Evolutionary conservation across 1,140 invertebrate species (phyloP).

Genomic region (Lanistes nyassanus): DNA sequence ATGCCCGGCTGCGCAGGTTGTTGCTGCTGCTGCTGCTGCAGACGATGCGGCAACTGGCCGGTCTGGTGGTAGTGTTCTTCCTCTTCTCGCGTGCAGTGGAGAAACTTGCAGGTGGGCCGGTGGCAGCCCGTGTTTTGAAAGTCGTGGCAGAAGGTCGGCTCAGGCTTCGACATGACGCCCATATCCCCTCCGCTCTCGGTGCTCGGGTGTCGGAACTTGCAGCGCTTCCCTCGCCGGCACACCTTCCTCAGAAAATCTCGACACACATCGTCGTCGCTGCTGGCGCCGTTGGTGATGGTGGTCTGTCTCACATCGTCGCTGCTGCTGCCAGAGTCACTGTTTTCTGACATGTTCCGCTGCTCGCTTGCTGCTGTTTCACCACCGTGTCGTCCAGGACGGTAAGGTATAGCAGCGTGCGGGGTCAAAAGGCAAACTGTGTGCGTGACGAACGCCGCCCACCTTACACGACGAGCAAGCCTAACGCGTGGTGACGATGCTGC

Average conservation of each 20-base stretch:
- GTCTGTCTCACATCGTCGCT: conserved; percentile 45
- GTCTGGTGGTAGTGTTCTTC: conserved; percentile 77
- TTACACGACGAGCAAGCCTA: background rate
- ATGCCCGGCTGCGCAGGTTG: conserved; percentile 49
- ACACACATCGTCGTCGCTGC: conserved; percentile 67
- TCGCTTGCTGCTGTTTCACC: background rate
- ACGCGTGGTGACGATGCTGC: too few relatives aligned
- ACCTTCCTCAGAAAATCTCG: conserved; percentile 74
- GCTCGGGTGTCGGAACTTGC: conserved; percentile 72
- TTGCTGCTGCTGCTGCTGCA: conserved; percentile 50
- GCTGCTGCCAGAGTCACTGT: conserved; percentile 60
- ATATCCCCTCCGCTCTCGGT: conserved; percentile 32
- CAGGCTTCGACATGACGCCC: conserved; percentile 62
- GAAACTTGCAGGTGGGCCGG: conserved; percentile 75
- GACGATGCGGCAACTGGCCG: conserved; percentile 56
- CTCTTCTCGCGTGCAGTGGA: conserved; percentile 82
- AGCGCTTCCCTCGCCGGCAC: conserved; percentile 81
- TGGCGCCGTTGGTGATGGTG: conserved; percentile 28
- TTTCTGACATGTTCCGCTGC: conserved; percentile 56
- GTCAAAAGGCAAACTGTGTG: background rate
- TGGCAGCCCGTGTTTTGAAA: conserved; percentile 77
- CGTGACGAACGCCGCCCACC: background rate
- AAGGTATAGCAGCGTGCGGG: background rate
- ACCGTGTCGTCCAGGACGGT: background rate
- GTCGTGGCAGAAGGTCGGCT: conserved; percentile 83